Conservation (phyloP, 1,140 invertebrate genomes). For the Atta texana region DNA sequence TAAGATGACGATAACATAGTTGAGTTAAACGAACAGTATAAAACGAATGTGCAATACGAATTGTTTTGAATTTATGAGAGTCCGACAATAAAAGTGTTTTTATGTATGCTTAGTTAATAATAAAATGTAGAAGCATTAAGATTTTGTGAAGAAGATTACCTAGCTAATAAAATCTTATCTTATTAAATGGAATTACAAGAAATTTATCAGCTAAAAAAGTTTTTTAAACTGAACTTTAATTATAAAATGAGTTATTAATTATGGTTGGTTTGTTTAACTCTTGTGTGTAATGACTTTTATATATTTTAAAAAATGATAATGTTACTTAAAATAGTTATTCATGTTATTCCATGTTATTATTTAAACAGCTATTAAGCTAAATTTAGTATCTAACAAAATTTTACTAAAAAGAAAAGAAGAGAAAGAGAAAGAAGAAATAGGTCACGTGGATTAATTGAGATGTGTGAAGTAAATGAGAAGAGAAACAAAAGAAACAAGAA, state of each 20-base stretch:
- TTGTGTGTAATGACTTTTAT: neutral
- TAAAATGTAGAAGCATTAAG: too few relatives aligned
- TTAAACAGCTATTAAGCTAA: neutral
- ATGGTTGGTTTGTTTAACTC: neutral
- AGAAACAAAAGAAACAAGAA: neutral
- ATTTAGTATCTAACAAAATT: neutral
- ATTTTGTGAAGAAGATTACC: too few relatives aligned
- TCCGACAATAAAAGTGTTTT: too few relatives aligned
- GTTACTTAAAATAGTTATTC: neutral
- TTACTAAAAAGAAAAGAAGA: too few relatives aligned
- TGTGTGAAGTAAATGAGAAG: neutral
- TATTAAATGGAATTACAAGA: neutral
- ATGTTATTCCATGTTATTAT: neutral
- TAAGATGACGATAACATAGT: too few relatives aligned
- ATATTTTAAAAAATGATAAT: neutral
- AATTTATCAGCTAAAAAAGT: too few relatives aligned
- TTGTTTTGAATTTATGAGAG: too few relatives aligned
- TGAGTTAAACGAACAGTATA: too few relatives aligned
- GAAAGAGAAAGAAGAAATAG: neutral
- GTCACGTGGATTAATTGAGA: neutral
- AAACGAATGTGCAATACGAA: too few relatives aligned
- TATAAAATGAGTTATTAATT: neutral
- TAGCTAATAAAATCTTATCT: neutral
- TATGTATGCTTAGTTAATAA: too few relatives aligned
- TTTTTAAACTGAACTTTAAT: neutral